Evolutionary conservation across 2,797 vertebrate genomes (phyloP).

Genomic region (Ctenochaetus hawaiiensis): DNA sequence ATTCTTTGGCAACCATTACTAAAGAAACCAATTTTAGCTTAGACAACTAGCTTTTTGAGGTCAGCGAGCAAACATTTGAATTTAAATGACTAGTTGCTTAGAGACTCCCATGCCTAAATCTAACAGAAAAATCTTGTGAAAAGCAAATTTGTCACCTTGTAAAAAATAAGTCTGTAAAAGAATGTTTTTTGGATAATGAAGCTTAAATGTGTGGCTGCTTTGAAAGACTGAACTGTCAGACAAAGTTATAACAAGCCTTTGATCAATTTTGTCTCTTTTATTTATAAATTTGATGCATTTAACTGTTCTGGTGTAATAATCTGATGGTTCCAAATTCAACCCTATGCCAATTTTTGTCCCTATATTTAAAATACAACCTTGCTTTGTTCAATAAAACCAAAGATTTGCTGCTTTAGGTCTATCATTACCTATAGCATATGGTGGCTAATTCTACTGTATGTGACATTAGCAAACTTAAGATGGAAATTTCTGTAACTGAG

Average conservation of each 20-base stretch:
- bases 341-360: too few species aligned
- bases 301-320: too few species aligned
- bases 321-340: background rate
- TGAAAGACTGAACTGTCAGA: too few species aligned
- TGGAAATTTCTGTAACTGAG: background rate
- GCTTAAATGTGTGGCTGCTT: too few species aligned
- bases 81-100: constrained; percentile 31
- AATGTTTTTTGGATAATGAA: too few species aligned
- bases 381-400: background rate
- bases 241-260: background rate
- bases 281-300: background rate
- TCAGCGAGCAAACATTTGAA: constrained; percentile 17
- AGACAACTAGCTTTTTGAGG: constrained; percentile 17
- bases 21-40: constrained; percentile 33
- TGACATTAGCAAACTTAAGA: background rate
- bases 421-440: background rate
- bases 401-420: background rate
- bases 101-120: constrained; percentile 25
- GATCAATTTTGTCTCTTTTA: background rate
- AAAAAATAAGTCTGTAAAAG: background rate
- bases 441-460: background rate
- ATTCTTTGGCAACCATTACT: constrained; percentile 10
- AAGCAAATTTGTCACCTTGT: background rate
- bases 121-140: constrained; percentile 1
- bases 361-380: background rate